Base-by-base conservation (phyloP, 2,888 invertebrate species). In the Chymomyza caudatula region DNA sequence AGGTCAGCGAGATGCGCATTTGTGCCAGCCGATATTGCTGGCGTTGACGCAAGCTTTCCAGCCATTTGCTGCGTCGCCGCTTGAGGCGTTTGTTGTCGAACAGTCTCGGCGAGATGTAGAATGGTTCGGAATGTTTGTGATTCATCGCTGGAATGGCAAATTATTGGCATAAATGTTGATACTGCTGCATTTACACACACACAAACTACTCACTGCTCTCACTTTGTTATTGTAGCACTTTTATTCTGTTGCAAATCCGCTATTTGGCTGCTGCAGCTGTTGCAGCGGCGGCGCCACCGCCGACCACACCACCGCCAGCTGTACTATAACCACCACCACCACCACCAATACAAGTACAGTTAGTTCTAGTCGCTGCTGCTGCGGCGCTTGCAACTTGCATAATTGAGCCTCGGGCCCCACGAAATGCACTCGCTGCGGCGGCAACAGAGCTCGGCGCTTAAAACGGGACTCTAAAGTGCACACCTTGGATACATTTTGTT, bases 1-100 rank as follows among this genome's bases (percentile, higher is more conserved):
- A 43, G 25, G 60, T 56, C 17, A 61, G 44, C 29, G 63, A 29
- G 25, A 52, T 62, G 17, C 61, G 73, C 71, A 65, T 67, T 44
- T 74, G 68, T 23, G 71, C 62, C 66, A 73, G 62, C 37, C 65
- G 62, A 0, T 63, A 4, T 8, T 69, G 66, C 55, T 74, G 78
- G 8, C 70, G 78, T 13, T 80, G 78, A 17, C 68, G 76, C 65
- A 77, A 61, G 22, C 75, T 76, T 51, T 80, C 74, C 63, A 77
- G 73, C 88, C 86, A 87, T 49, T 73, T 82, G 65, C 71, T 75
- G 61, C 87, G 78, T 23, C 81, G 85, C 37, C 76, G 73, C 63
- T 88, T 88, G n/a, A 89, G 81, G 29, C 89, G 88, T 69, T 86
- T 77, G 65, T 89, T 89, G 64, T 87, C 83, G 63, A 89, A 89